Evolutionary conservation across 2,797 vertebrate species (phyloP).

Genomic region (Pogonophryne albipinna): DNA sequence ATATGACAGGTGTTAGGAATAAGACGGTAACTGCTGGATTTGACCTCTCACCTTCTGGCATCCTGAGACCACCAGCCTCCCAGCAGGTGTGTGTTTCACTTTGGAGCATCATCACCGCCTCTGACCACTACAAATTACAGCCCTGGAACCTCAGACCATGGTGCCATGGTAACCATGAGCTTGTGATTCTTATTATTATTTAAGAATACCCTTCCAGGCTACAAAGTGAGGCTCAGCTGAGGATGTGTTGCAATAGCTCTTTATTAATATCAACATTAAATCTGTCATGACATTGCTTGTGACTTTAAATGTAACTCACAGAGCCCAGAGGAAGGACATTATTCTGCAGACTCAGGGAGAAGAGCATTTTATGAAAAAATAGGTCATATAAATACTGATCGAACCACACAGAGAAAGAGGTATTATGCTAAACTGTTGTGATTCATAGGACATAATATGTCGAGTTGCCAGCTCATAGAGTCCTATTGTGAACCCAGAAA

Average conservation of each 20-base stretch:
- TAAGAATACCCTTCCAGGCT: slow-evolving; percentile 15
- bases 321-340: slow-evolving; percentile 67
- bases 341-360: slow-evolving; percentile 65
- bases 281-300: slow-evolving; percentile 70
- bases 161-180: slow-evolving; percentile 39
- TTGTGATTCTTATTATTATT: slow-evolving; percentile 55
- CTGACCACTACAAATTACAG: slow-evolving; percentile 64
- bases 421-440: slow-evolving; percentile 65
- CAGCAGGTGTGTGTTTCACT: slow-evolving; percentile 68
- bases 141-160: slow-evolving; percentile 23
- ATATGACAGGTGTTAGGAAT: slow-evolving; percentile 37
- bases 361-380: slow-evolving; percentile 40
- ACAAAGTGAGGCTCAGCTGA: slow-evolving; percentile 34
- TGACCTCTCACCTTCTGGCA: slow-evolving; percentile 53
- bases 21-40: slow-evolving; percentile 38
- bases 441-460: slow-evolving; percentile 51
- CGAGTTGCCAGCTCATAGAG: too few species aligned
- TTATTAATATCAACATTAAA: slow-evolving; percentile 73
- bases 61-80: slow-evolving; percentile 54
- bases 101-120: slow-evolving; percentile 52
- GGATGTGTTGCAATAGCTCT: slow-evolving; percentile 44
- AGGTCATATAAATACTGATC: slow-evolving; percentile 62
- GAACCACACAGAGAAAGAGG: slow-evolving; percentile 44
- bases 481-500: too few species aligned
- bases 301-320: slow-evolving; percentile 65